Percentiles rank a stretch among this genome's conserved stretches.
Conservation (phyloP, 2,113 vertebrate genomes). For the Gnathonemus echidnorhynchus region DNA sequence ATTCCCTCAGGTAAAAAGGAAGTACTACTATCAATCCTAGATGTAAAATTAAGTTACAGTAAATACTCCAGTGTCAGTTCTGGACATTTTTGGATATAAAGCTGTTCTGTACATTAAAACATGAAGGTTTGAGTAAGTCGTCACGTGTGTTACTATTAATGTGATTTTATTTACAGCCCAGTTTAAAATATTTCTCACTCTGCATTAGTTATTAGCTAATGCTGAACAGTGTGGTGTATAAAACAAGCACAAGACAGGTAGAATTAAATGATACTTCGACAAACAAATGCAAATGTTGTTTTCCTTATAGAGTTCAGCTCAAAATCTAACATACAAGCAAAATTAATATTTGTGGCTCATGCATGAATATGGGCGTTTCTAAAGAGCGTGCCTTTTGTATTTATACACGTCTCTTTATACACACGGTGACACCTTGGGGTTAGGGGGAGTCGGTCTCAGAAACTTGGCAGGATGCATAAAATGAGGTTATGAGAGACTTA, state of each 20-base stretch:
- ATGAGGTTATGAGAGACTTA: slow-evolving; percentile 52
- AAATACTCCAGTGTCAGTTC: slow-evolving; percentile 9
- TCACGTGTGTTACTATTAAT: background rate
- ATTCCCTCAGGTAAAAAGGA: slow-evolving; percentile 18
- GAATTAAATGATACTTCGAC: background rate
- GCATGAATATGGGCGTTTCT: background rate
- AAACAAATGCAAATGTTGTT: background rate
- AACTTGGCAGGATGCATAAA: slow-evolving; percentile 43
- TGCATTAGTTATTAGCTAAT: background rate
- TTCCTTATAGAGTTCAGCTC: background rate
- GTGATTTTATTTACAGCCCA: background rate
- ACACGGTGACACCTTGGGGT: slow-evolving; percentile 26
- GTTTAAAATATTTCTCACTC: background rate
- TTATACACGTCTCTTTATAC: slow-evolving; percentile 22
- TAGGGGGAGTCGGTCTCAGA: slow-evolving; percentile 43
- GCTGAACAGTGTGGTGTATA: background rate
- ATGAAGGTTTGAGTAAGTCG: background rate
- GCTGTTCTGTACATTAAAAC: background rate
- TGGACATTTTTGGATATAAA: background rate
- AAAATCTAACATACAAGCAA: background rate
- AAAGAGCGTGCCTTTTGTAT: too few species aligned
- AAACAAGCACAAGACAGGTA: background rate
- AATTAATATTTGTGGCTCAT: background rate
- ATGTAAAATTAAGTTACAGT: slow-evolving; percentile 31
- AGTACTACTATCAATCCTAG: slow-evolving; percentile 20